Evolutionary conservation across 2,113 vertebrate genomes (phyloP).

Genomic region (Pollimyrus isidori): DNA sequence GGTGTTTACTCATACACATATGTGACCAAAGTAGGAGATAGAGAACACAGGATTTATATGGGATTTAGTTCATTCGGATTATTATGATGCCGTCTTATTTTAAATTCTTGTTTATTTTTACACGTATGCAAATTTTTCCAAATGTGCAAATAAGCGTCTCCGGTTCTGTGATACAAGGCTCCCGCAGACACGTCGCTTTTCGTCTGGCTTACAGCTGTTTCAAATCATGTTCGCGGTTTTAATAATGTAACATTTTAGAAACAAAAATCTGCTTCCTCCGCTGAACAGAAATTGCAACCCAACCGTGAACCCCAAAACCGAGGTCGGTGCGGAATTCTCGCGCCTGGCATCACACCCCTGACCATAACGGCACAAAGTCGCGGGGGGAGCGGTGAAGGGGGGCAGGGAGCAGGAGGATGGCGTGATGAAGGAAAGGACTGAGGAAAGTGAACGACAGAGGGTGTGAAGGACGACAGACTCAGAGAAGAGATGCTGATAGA

Average conservation of each 20-base stretch:
- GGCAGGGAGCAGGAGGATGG: not conserved
- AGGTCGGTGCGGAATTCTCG: not conserved
- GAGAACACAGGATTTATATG: not conserved
- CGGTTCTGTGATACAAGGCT: not conserved
- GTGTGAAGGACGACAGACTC: not conserved
- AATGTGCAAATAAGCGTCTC: not conserved
- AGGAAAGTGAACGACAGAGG: not conserved
- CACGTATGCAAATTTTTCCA: not conserved
- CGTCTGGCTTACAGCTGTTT: not conserved
- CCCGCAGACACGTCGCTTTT: not conserved
- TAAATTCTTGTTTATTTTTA: not conserved
- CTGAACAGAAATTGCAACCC: not conserved
- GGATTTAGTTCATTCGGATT: not conserved
- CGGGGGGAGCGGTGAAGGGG: not conserved
- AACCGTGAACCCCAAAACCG: not conserved
- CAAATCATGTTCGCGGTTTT: not conserved
- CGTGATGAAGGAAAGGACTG: not conserved
- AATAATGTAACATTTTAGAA: not conserved
- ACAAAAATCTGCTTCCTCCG: not conserved
- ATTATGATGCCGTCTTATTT: not conserved
- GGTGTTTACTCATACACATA: not conserved
- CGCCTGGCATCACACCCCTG: not conserved
- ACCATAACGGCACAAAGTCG: not conserved
- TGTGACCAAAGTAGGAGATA: not conserved
- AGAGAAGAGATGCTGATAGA: not conserved